Percentiles rank a stretch among this genome's conserved stretches.
These are phyloP conservation scores for Chloroclysta siterata DNA, from an alignment of 2,888 invertebrate genomes.

Conservation along the genomic window DNA sequence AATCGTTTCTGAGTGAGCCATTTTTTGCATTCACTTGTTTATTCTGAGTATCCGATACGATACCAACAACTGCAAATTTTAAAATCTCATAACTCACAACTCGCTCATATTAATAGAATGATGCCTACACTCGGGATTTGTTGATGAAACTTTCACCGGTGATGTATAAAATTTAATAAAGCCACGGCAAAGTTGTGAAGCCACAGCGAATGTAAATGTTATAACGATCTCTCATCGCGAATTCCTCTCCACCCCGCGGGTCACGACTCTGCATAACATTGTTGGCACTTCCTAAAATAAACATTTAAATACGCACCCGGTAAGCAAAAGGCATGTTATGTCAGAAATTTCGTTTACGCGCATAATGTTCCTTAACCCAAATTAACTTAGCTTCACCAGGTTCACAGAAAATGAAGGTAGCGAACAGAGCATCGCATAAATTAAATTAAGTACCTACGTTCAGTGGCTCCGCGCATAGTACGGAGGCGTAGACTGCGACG, in stretches of 20 bases:
- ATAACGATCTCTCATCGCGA: conserved; percentile 29
- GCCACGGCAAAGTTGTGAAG: conserved; percentile 24
- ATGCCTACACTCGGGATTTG: conserved; percentile 11
- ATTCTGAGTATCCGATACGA: not conserved
- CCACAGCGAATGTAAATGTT: conserved; percentile 32
- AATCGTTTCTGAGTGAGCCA: no score
- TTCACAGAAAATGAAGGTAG: conserved; percentile 43
- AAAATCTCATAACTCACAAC: conserved; percentile 16
- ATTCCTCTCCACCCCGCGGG: conserved; percentile 21
- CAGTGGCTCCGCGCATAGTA: conserved; percentile 12
- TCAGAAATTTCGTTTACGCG: conserved; percentile 39
- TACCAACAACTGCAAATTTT: not conserved
- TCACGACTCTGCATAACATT: conserved; percentile 29
- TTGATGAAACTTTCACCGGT: conserved; percentile 21
- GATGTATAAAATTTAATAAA: conserved; percentile 30
- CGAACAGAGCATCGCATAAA: conserved; percentile 43
- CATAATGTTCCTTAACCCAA: conserved; percentile 40
- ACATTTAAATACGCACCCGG: conserved; percentile 32
- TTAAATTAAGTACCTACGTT: conserved; percentile 38
- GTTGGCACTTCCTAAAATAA: conserved; percentile 37
- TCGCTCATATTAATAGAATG: not conserved
- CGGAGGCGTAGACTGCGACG: conserved; percentile 11
- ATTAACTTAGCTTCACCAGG: conserved; percentile 51
- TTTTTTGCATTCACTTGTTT: no score
- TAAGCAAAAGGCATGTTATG: conserved; percentile 38